phyloP scores from a whole-genome alignment of 2,797 vertebrate genomes.

The Erithacus rubecula region DNA sequence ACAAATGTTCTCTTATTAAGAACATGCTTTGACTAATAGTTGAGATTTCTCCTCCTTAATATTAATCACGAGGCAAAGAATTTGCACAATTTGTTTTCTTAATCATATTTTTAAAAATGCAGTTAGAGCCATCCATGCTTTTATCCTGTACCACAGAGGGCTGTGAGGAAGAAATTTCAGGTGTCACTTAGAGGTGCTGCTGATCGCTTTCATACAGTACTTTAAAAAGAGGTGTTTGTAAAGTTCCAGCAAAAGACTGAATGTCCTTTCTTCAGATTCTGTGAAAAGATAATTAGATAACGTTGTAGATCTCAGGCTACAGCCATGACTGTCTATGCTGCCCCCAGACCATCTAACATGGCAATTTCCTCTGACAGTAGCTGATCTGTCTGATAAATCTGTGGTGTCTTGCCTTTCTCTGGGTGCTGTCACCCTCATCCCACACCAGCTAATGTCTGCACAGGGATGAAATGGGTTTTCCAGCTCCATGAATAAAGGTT shows the following conservation, averaged over 20 bases:
- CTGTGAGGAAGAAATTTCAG: background rate
- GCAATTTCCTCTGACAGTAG: background rate
- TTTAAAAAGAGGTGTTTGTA: background rate
- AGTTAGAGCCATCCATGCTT: background rate
- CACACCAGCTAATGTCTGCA: background rate
- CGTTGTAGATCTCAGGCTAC: background rate
- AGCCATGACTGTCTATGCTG: background rate
- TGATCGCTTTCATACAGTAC: background rate
- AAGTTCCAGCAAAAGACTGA: background rate
- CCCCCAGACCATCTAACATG: background rate
- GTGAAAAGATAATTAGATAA: constrained; percentile 27
- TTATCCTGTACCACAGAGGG: background rate
- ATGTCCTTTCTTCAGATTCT: background rate
- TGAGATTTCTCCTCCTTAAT: constrained; percentile 25
- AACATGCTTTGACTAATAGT: constrained; percentile 29
- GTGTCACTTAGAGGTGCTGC: background rate
- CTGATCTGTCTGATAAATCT: background rate
- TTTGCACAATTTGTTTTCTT: background rate
- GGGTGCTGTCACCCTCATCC: background rate
- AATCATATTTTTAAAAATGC: background rate
- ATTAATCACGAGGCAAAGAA: constrained; percentile 21
- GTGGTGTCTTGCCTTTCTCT: background rate
- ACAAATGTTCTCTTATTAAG: constrained; percentile 60
- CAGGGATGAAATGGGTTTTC: background rate
- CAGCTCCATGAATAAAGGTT: background rate